These are phyloP conservation scores for Diceros bicornis DNA, from an alignment of 2,797 vertebrate genomes.

Conservation along the genomic window DNA sequence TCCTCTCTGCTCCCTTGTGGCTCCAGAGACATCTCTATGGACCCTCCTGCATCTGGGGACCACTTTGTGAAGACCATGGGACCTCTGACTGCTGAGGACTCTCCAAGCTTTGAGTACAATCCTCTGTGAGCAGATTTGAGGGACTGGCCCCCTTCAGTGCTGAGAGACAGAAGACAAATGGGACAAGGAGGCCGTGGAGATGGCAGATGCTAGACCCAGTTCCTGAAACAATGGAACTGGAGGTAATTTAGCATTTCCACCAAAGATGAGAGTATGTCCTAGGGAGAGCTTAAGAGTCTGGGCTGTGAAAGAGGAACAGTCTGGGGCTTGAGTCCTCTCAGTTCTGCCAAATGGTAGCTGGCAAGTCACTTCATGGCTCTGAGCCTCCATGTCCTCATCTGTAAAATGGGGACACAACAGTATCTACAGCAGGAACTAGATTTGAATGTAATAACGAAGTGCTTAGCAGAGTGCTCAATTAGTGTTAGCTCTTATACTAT, in stretches of 20 bases:
- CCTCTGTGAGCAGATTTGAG: neutral
- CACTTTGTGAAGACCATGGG: neutral
- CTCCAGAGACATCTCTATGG: neutral
- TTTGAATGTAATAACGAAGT: neutral
- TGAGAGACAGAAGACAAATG: neutral
- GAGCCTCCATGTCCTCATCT: neutral
- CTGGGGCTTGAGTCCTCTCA: fast-evolving
- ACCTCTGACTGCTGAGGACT: neutral
- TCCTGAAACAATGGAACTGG: neutral
- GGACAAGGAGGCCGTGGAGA: neutral
- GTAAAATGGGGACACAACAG: neutral
- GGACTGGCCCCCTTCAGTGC: neutral
- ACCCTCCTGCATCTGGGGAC: neutral
- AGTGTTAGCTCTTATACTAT: neutral
- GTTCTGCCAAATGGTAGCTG: neutral
- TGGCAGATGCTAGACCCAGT: neutral
- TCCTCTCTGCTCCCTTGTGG: neutral
- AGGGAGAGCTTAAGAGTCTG: neutral
- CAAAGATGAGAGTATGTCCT: neutral
- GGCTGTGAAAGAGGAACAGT: neutral
- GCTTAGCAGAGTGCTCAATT: neutral
- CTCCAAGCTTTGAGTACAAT: neutral
- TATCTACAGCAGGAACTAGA: neutral
- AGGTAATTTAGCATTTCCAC: neutral
- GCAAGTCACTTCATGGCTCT: neutral